Conservation (phyloP, 2,888 invertebrate genomes). For the Eurois occulta region DNA sequence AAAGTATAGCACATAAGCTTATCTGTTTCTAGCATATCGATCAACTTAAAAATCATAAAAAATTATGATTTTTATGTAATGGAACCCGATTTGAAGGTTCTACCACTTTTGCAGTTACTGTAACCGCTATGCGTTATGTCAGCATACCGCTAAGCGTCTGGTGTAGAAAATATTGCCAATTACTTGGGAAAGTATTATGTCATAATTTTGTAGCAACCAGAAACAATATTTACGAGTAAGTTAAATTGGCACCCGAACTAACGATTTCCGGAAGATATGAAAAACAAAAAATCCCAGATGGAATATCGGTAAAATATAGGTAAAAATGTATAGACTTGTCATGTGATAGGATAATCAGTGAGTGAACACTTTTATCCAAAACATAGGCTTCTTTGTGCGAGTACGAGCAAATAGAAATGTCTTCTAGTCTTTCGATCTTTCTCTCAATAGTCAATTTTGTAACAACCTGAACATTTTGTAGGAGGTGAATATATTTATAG, state of each 20-base stretch:
- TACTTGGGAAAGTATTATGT: constrained; percentile 28
- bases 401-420: not conserved
- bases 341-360: constrained; percentile 13
- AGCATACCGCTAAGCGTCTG: constrained; percentile 20
- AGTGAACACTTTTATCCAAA: constrained; percentile 3
- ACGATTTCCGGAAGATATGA: too few species aligned
- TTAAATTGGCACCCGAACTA: not conserved
- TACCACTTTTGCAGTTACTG: constrained; percentile 7
- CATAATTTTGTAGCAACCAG: constrained; percentile 5
- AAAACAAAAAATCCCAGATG: too few species aligned
- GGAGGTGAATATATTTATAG: not conserved
- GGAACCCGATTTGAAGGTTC: constrained; percentile 28
- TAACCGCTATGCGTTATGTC: constrained; percentile 33
- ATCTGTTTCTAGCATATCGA: not conserved
- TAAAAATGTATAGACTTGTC: not conserved
- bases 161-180: constrained; percentile 14
- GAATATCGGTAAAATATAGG: constrained; percentile 12
- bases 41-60: constrained; percentile 3
- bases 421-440: not conserved
- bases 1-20: too few species aligned
- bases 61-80: constrained; percentile 2
- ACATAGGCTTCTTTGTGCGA: not conserved
- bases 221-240: not conserved
- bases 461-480: not conserved
- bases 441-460: not conserved